Conservation (phyloP, 2,113 vertebrate species). For the Larimichthys crocea region DNA sequence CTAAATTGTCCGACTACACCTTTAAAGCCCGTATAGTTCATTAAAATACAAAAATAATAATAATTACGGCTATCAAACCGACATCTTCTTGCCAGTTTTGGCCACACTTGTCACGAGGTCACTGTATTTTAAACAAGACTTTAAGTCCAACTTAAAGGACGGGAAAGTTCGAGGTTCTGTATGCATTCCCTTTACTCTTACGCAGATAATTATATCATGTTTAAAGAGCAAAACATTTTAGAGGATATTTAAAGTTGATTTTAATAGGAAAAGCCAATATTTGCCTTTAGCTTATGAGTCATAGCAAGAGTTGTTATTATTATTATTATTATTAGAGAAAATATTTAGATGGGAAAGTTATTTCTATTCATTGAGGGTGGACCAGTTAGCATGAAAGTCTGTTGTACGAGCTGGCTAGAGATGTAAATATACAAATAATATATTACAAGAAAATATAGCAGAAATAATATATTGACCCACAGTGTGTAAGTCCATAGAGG, state of each 20-base stretch:
- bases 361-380: slow-evolving; percentile 8
- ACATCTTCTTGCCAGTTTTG: background rate
- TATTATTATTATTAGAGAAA: slow-evolving; percentile 39
- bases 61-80: background rate
- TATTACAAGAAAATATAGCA: slow-evolving; percentile 50
- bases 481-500: slow-evolving; percentile 16
- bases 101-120: background rate
- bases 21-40: background rate
- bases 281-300: slow-evolving; percentile 71
- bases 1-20: background rate
- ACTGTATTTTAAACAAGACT: slow-evolving; percentile 9
- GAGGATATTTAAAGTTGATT: slow-evolving; percentile 55
- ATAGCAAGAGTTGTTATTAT: slow-evolving; percentile 24
- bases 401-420: slow-evolving; percentile 41
- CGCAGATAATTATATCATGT: slow-evolving; percentile 26
- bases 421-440: slow-evolving; percentile 70
- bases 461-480: slow-evolving; percentile 58
- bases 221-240: slow-evolving; percentile 41
- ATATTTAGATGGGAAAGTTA: slow-evolving; percentile 22
- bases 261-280: slow-evolving; percentile 72
- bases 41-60: background rate
- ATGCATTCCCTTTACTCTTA: slow-evolving; percentile 66
- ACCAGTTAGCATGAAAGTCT: slow-evolving; percentile 29
- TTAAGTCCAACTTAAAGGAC: slow-evolving; percentile 24
- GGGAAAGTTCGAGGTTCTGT: slow-evolving; percentile 5